phyloP scores from a whole-genome alignment of 92 coral and sea anemone species.

The Scolanthus callimorphus region DNA sequence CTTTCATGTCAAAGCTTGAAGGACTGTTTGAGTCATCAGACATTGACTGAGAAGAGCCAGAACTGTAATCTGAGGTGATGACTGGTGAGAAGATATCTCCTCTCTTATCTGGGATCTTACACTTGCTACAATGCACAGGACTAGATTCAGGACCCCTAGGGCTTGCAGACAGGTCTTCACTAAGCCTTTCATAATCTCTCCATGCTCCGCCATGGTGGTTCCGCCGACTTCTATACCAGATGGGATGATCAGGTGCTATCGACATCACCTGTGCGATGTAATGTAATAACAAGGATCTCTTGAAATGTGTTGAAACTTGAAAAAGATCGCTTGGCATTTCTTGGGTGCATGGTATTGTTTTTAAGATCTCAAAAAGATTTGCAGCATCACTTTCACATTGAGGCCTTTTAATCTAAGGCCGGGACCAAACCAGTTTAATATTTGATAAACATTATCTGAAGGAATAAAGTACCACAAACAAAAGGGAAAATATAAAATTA shows the following conservation, averaged over 20 bases:
- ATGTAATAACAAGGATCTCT: too few species aligned
- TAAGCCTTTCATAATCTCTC: conserved; percentile 60
- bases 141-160: conserved; percentile 96
- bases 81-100: conserved; percentile 39
- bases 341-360: too few species aligned
- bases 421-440: too few species aligned
- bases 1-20: conserved; percentile 45
- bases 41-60: conserved; percentile 63
- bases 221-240: conserved; percentile 86
- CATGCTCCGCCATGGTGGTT: conserved; percentile 97
- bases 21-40: conserved; percentile 40
- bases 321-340: too few species aligned
- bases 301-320: too few species aligned
- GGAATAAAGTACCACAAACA: too few species aligned
- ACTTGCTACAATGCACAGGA: conserved; percentile 79
- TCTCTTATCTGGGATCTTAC: conserved; percentile 37
- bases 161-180: conserved; percentile 52
- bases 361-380: too few species aligned
- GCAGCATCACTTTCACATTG: too few species aligned
- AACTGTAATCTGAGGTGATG: conserved; percentile 76
- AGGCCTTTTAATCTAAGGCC: too few species aligned
- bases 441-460: too few species aligned
- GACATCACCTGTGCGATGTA: conserved; percentile 99
- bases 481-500: too few species aligned
- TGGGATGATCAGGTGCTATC: conserved; percentile 92